phyloP scores from a whole-genome alignment of 2,888 invertebrate genomes.

The Amblyjoppa proteus region DNA sequence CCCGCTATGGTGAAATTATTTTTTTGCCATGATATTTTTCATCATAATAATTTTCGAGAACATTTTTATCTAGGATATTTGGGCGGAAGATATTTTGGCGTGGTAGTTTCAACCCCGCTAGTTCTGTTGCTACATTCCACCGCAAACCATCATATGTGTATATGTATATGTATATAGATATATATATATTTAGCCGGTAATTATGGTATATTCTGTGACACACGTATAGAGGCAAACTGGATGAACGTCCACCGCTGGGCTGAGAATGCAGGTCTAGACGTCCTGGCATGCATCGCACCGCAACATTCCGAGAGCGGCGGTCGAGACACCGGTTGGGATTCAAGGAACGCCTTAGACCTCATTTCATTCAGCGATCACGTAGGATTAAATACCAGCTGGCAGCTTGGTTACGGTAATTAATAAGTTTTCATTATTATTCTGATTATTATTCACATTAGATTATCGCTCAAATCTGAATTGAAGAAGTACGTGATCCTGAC shows the following conservation, averaged over 20 bases:
- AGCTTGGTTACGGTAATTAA: conserved; percentile 89
- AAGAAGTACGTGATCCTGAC: not conserved
- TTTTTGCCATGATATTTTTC: no score
- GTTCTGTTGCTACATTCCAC: not conserved
- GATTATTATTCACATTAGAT: not conserved
- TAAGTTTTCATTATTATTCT: conserved; percentile 22
- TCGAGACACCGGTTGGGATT: conserved; percentile 87
- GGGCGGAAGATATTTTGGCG: no score
- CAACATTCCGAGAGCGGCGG: conserved; percentile 86
- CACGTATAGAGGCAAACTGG: conserved; percentile 82
- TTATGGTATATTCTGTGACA: conserved; percentile 53
- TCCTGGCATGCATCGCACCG: conserved; percentile 80
- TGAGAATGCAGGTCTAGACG: conserved; percentile 79
- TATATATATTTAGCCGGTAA: conserved; percentile 36
- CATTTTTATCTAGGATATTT: no score
- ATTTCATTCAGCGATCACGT: conserved; percentile 89
- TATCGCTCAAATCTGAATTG: not conserved
- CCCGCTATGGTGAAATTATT: no score
- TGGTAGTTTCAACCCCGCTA: not conserved
- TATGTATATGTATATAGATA: not conserved
- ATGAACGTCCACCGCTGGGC: conserved; percentile 82
- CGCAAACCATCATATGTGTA: not conserved
- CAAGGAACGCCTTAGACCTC: conserved; percentile 88
- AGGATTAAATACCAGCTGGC: conserved; percentile 90
- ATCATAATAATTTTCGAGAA: no score